Evolutionary conservation across 2,797 vertebrate species (phyloP), one percentile per base, ranked within the genome.

Genomic region (Acipenser ruthenus): DNA sequence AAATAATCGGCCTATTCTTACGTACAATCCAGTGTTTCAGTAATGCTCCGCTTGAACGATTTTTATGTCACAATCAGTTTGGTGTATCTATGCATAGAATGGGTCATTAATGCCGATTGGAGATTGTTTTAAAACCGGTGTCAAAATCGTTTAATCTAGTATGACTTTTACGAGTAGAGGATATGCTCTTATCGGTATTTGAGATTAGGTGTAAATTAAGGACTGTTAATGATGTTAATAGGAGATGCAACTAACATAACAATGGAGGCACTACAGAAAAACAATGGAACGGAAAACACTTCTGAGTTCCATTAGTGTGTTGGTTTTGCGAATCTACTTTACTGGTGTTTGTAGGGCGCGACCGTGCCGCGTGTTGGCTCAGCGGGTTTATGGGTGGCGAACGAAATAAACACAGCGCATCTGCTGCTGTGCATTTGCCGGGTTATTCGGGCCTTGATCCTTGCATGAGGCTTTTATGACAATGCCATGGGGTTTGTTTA

Each of bases 321-420:
- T 68, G 63, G 68, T 74, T 67, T 56, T 49, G 58, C 23, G 37
- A 2, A 53, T 7, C 13, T 15, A 65, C 13, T 63, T 49, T 65
- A 65, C 64, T 67, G 52, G 37, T 68, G 61, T 74, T 79, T 74
- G 47, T 65, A 69, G 62, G 69, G 55, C 60, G 59, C 63, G 56
- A 12, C 53, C 50, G 13, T 52, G 66, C 68, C 60, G 60, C 59
- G n/a, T 10, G 62, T 52, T 10, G 49, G 47, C 55, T 50, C 58
- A 18, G 13, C 62, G 61, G 60, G 67, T 63, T 68, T 53, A 49
- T 37, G 10, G 64, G 64, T 47, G 60, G 65, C 62, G 64, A 68
- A 71, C 68, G 37, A 74, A 71, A 73, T 64, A 71, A 70, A 71
- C 67, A 74, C 51, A 64, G 13, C 50, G 60, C 64, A 64, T 69